phyloP scores from a whole-genome alignment of 2,113 vertebrate species.

The Hydrolagus affinis region DNA sequence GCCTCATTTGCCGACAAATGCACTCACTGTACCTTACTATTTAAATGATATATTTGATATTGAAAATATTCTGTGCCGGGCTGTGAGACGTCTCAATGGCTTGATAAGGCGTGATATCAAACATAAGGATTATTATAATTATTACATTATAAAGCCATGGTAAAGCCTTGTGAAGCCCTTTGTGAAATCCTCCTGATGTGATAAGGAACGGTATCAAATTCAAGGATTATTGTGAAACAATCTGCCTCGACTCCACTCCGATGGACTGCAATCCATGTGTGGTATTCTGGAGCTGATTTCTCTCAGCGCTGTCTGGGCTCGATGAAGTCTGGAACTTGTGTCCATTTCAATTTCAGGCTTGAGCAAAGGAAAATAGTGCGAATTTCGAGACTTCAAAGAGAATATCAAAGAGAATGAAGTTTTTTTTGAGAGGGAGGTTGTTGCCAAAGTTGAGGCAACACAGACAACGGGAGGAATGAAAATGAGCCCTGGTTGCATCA shows the following conservation, averaged over 20 bases:
- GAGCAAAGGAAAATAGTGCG: not conserved
- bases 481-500: conserved; percentile 1
- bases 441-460: not conserved
- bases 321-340: not conserved
- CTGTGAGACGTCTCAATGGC: too few species aligned
- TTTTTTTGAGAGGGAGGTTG: not conserved
- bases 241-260: not conserved
- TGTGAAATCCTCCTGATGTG: too few species aligned
- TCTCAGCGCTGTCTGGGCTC: too few species aligned
- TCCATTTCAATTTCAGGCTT: not conserved
- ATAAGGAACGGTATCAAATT: too few species aligned
- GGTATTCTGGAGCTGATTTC: not conserved
- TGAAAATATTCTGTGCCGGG: too few species aligned
- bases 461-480: not conserved
- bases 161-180: too few species aligned
- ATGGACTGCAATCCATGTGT: not conserved
- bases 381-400: not conserved
- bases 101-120: too few species aligned
- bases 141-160: too few species aligned
- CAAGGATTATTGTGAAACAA: not conserved
- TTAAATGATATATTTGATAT: too few species aligned
- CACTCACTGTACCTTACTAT: too few species aligned
- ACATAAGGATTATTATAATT: too few species aligned
- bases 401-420: not conserved
- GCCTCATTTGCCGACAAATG: too few species aligned